A percentile compares a stretch with the other conserved stretches of the same genome.
phyloP scores from a whole-genome alignment of 2,888 invertebrate species.

The Erannis defoliaria region DNA sequence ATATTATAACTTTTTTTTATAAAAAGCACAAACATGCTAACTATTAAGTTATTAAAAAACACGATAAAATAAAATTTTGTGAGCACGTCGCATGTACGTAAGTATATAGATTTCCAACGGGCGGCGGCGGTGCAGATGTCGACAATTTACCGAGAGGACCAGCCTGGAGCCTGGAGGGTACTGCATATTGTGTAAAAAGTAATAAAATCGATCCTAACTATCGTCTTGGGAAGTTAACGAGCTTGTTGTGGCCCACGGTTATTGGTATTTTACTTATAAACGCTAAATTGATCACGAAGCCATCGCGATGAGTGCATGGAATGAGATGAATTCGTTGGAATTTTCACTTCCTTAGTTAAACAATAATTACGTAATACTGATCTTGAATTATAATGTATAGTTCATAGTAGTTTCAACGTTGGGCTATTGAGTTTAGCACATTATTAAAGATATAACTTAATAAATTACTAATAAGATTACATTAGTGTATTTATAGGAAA shows the following conservation, averaged over 20 bases:
- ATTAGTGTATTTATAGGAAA: background rate
- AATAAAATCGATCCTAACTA: constrained; percentile 74
- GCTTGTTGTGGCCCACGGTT: constrained; percentile 63
- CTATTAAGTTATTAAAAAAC: constrained; percentile 25
- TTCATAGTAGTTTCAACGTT: background rate
- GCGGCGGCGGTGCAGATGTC: constrained; percentile 60
- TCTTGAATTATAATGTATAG: background rate
- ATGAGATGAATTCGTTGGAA: constrained; percentile 10
- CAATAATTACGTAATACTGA: background rate
- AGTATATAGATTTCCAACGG: constrained; percentile 37
- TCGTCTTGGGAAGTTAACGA: constrained; percentile 74
- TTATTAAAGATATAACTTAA: background rate
- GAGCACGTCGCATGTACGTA: constrained; percentile 42
- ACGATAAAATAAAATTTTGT: constrained; percentile 50
- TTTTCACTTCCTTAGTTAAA: constrained; percentile 11
- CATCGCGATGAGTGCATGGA: constrained; percentile 25
- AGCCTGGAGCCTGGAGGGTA: constrained; percentile 55
- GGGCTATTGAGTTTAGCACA: background rate
- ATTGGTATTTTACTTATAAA: constrained; percentile 58
- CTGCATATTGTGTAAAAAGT: constrained; percentile 58
- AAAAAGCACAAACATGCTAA: constrained; percentile 4
- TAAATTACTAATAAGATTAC: background rate
- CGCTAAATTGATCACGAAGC: constrained; percentile 52
- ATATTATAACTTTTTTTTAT: too few relatives aligned
- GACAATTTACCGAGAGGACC: constrained; percentile 60